Evolutionary conservation across 2,113 vertebrate species (phyloP).

Genomic region (Corythoichthys intestinalis): DNA sequence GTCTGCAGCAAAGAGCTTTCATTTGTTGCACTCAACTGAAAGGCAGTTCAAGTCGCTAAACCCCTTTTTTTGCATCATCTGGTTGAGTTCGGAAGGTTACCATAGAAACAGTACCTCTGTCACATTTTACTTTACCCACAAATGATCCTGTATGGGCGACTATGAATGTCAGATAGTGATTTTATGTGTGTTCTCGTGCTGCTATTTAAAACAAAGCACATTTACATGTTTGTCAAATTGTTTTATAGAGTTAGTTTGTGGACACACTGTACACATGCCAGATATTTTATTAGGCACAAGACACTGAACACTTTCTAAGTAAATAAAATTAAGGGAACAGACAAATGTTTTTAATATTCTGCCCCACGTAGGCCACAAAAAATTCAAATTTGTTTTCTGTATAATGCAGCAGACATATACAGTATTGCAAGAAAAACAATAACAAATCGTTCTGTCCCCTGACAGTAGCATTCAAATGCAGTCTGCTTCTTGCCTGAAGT

Average conservation of each 20-base stretch:
- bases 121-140: conserved; percentile 7
- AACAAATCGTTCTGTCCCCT: background rate
- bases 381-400: background rate
- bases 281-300: too few relatives aligned
- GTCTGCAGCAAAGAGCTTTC: background rate
- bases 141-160: background rate
- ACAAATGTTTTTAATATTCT: background rate
- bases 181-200: too few relatives aligned
- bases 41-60: background rate
- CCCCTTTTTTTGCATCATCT: conserved; percentile 1
- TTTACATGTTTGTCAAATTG: too few relatives aligned
- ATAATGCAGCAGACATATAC: background rate
- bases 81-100: conserved; percentile 21
- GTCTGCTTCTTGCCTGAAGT: background rate
- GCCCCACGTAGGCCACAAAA: background rate
- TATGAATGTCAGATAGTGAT: background rate
- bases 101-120: conserved; percentile 8
- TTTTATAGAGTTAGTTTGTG: too few relatives aligned
- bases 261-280: too few relatives aligned
- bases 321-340: background rate
- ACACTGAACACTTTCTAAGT: background rate
- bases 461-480: background rate
- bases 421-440: background rate
- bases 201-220: too few relatives aligned
- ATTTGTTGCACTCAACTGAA: background rate